A percentile compares a stretch with the other conserved stretches of the same genome.
Evolutionary conservation across 2,888 invertebrate genomes (phyloP).

Genomic region (Melinaea menophilus): DNA sequence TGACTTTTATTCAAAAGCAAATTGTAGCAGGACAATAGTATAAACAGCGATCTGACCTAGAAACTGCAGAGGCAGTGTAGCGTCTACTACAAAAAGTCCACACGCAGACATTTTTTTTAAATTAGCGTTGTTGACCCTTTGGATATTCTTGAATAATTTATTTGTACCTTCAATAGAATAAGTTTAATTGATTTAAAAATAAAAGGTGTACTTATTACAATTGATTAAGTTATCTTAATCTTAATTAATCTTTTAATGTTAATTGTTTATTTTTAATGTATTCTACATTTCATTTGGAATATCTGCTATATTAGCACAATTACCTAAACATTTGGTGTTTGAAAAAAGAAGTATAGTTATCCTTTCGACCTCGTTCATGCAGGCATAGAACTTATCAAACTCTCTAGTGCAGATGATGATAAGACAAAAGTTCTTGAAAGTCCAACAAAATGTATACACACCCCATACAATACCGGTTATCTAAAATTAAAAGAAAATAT

Average conservation of each 20-base stretch:
- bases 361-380: slow-evolving; percentile 16
- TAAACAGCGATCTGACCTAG: slow-evolving; percentile 36
- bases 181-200: not conserved
- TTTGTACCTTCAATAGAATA: no score
- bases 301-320: not conserved
- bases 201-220: no score
- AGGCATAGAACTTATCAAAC: slow-evolving; percentile 25
- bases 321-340: slow-evolving; percentile 9
- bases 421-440: slow-evolving; percentile 17
- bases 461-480: not conserved
- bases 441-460: slow-evolving; percentile 12
- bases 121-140: slow-evolving; percentile 27
- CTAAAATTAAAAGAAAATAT: slow-evolving; percentile 13
- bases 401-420: slow-evolving; percentile 17
- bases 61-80: slow-evolving; percentile 34
- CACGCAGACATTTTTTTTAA: slow-evolving; percentile 39
- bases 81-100: slow-evolving; percentile 39
- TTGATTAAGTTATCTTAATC: not conserved
- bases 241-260: not conserved
- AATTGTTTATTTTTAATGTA: not conserved
- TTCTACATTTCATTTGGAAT: not conserved
- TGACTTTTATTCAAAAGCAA: no score
- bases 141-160: slow-evolving; percentile 34
- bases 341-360: slow-evolving; percentile 10
- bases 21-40: slow-evolving; percentile 34